Percentiles rank a stretch among this genome's conserved stretches.
Evolutionary conservation across 2,888 invertebrate species (phyloP).

Genomic region (Dicycla oo): DNA sequence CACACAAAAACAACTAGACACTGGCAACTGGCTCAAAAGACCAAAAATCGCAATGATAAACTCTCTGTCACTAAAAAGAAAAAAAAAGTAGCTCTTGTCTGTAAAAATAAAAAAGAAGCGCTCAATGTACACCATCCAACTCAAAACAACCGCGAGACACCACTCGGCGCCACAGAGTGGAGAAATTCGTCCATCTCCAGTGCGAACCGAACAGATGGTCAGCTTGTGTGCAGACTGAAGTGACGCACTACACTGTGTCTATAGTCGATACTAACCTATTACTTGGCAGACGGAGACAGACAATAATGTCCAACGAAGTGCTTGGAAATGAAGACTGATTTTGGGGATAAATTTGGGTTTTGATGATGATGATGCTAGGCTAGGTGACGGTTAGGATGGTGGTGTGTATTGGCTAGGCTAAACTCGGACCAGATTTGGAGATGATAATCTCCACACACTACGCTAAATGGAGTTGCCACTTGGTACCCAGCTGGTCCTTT

Average conservation of each 20-base stretch:
- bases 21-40: background rate
- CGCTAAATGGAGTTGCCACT: too few relatives aligned
- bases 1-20: too few relatives aligned
- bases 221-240: slow-evolving; percentile 16
- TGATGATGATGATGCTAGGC: background rate
- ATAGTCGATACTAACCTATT: slow-evolving; percentile 37
- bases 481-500: too few relatives aligned
- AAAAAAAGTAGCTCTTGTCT: too few relatives aligned
- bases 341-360: background rate
- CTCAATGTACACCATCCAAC: slow-evolving; percentile 43
- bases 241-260: slow-evolving; percentile 49
- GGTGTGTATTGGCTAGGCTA: too few relatives aligned
- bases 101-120: background rate
- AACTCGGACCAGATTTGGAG: too few relatives aligned
- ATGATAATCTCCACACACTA: too few relatives aligned
- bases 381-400: too few relatives aligned
- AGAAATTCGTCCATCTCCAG: slow-evolving; percentile 58
- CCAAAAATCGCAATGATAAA: background rate
- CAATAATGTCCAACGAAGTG: background rate
- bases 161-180: slow-evolving; percentile 51
- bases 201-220: slow-evolving; percentile 62
- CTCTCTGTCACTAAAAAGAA: too few relatives aligned
- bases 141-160: slow-evolving; percentile 45
- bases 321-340: slow-evolving; percentile 18
- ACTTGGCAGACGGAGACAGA: slow-evolving; percentile 5